These are phyloP conservation scores for Leptura quadrifasciata DNA, from an alignment of 2,888 invertebrate genomes.

Conservation along the genomic window DNA sequence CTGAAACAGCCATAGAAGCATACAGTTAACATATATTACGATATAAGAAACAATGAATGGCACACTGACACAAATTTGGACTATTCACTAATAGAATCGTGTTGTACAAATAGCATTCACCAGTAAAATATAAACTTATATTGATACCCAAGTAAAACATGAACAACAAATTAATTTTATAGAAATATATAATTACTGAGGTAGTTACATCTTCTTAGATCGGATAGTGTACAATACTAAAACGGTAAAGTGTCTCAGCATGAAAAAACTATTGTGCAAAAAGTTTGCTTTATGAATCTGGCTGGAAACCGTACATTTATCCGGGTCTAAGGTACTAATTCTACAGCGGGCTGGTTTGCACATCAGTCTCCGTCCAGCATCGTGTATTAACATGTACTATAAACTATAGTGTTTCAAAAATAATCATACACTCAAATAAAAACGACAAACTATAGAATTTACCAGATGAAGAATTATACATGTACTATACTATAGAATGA, in stretches of 20 bases:
- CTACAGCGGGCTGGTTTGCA: conserved; percentile 74
- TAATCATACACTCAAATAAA: conserved; percentile 64
- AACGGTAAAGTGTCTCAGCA: conserved; percentile 54
- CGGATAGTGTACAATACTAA: conserved; percentile 69
- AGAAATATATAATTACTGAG: conserved; percentile 75
- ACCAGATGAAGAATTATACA: conserved; percentile 64
- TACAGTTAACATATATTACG: conserved; percentile 43
- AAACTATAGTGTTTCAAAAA: conserved; percentile 68
- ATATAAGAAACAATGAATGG: conserved; percentile 68
- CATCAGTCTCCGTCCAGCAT: conserved; percentile 74
- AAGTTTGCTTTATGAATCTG: conserved; percentile 40
- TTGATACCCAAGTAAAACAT: conserved; percentile 72
- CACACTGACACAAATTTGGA: conserved; percentile 73
- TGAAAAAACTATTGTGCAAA: conserved; percentile 51
- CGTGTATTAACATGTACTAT: conserved; percentile 70
- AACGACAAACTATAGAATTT: conserved; percentile 61
- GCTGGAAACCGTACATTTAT: conserved; percentile 61
- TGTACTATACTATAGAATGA: conserved; percentile 66
- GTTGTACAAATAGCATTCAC: conserved; percentile 74
- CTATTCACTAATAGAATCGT: conserved; percentile 58
- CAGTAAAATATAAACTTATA: conserved; percentile 69
- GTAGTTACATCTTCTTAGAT: conserved; percentile 74
- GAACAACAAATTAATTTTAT: conserved; percentile 73
- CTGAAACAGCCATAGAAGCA: conserved; percentile 54
- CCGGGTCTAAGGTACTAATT: conserved; percentile 73